These are phyloP conservation scores for Cladopsammia gracilis DNA, from an alignment of 64 coral and sea anemone species.

Conservation along the genomic window DNA sequence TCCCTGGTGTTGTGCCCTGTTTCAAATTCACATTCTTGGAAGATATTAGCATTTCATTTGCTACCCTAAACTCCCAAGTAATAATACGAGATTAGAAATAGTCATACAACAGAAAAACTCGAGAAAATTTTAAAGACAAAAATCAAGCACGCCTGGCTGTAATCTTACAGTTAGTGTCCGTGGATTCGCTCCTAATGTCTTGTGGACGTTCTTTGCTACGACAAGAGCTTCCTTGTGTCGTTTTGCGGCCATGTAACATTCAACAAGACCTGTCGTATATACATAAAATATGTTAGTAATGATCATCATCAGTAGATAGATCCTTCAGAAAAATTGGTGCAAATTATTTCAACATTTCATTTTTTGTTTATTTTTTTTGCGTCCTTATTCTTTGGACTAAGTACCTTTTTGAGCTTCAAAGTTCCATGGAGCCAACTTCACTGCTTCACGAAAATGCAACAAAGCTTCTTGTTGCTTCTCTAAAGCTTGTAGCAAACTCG, in stretches of 20 bases:
- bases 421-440: constrained; percentile 90
- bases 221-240: constrained; percentile 85
- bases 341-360: too few relatives aligned
- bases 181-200: constrained; percentile 86
- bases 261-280: constrained; percentile 77
- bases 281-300: neutral
- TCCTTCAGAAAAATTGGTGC: neutral
- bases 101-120: neutral
- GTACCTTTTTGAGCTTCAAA: constrained; percentile 97
- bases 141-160: neutral
- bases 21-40: too few relatives aligned
- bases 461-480: constrained; percentile 90
- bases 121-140: too few relatives aligned
- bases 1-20: too few relatives aligned
- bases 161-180: constrained; percentile 86
- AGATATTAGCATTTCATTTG: too few relatives aligned
- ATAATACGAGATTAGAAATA: too few relatives aligned
- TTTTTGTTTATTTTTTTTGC: too few relatives aligned
- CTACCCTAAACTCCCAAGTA: too few relatives aligned
- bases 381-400: neutral
- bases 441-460: constrained; percentile 92
- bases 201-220: constrained; percentile 95
- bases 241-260: constrained; percentile 92
- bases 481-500: constrained; percentile 80
- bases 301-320: too few relatives aligned